Evolutionary conservation across 2,888 invertebrate genomes (phyloP), one percentile per base, ranked within the genome.

Genomic region (Diarsia dahlii): DNA sequence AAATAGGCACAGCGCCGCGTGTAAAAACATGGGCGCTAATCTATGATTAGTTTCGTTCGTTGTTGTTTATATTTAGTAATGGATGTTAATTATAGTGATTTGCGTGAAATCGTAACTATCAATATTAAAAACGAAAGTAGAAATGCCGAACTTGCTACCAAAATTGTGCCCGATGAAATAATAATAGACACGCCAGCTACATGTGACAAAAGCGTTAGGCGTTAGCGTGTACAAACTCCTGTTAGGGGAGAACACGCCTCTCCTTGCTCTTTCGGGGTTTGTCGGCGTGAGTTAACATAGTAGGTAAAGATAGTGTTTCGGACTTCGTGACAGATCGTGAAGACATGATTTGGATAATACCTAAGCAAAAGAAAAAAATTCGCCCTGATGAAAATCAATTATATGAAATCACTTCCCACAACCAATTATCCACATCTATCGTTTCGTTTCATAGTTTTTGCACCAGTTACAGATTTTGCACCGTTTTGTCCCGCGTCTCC

Each of bases 401-500:
- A 63, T 9, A 63, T 45, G 63, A 45, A 63, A 63, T 72, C 28
- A 56, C 71, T 80, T 74, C 73, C 50, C 46, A 71, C 71, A 63
- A 70, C 62, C 6, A 45, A 64, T 68, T 54, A 46, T 54, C 28
- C 46, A 18, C 67, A 12, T n/a, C 20, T 23, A 72, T 39, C n/a
- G 0, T 28, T n/a, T 15, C 58, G 56, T 80, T 71, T 76, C 73
- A 54, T 74, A 63, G 54, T 86, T 84, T 84, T 86, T 86, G 70
- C 64, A 45, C 34, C 54, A 66, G 20, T 66, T 66, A 66, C n/a
- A 6, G 63, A 63, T 77, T 77, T 77, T 77, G 65, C 80, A 80
- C 46, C 78, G 69, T 79, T 86, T 86, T 84, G 83, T 84, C 65
- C 34, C 65, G 34, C 52, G 70, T 74, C 64, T 77, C 48, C n/a